Percentiles rank a stretch among this genome's conserved stretches.
phyloP scores from a whole-genome alignment of 2,113 vertebrate species.

The Entosphenus tridentatus region DNA sequence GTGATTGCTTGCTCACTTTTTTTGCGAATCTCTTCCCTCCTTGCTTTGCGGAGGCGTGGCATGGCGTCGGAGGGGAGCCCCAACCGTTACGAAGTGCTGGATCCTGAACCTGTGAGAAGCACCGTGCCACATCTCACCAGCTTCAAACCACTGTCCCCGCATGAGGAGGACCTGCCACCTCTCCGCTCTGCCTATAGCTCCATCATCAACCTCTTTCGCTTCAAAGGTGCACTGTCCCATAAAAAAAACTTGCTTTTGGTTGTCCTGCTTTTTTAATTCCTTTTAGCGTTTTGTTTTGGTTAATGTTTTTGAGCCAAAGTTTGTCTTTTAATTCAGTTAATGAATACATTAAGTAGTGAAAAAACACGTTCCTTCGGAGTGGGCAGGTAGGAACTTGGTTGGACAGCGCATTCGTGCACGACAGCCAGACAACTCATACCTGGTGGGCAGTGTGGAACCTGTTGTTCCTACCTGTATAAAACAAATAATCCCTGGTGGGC shows the following conservation, averaged over 20 bases:
- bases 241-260: not conserved
- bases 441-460: too few relatives aligned
- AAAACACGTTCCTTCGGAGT: too few relatives aligned
- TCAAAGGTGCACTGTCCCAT: conserved; percentile 31
- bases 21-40: too few relatives aligned
- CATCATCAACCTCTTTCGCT: conserved; percentile 87
- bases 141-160: conserved; percentile 85
- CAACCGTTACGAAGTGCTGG: too few relatives aligned
- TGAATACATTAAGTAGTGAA: not conserved
- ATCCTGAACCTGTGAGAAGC: conserved; percentile 4
- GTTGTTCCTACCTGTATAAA: too few relatives aligned
- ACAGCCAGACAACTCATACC: too few relatives aligned
- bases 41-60: too few relatives aligned
- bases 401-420: too few relatives aligned
- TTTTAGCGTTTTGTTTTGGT: not conserved
- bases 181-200: conserved; percentile 93
- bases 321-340: not conserved
- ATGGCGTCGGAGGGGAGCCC: too few relatives aligned
- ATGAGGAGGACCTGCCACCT: conserved; percentile 64
- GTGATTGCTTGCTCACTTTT: too few relatives aligned
- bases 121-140: conserved; percentile 86
- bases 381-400: too few relatives aligned
- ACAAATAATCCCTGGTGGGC: too few relatives aligned
- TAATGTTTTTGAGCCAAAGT: not conserved
- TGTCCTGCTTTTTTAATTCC: not conserved